phyloP scores from a whole-genome alignment of 2,888 invertebrate genomes.

The Philereme vetulata region DNA sequence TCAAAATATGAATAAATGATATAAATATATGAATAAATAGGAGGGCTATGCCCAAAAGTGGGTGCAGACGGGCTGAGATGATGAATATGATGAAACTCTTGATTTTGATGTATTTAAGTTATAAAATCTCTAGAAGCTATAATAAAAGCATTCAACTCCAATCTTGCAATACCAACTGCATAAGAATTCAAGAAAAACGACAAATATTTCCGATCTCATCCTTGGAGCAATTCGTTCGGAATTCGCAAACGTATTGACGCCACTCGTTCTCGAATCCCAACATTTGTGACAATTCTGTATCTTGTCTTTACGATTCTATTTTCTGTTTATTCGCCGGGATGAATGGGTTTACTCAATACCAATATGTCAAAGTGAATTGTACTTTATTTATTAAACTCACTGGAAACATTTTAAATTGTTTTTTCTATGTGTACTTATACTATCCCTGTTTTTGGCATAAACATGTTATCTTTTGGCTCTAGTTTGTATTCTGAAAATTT shows the following conservation, averaged over 20 bases:
- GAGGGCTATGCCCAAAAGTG: too few relatives aligned
- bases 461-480: too few relatives aligned
- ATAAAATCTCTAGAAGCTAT: neutral
- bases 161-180: conserved; percentile 12
- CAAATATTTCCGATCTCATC: conserved; percentile 23
- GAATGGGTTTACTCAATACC: neutral
- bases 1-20: too few relatives aligned
- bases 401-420: too few relatives aligned
- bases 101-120: neutral
- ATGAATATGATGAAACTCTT: too few relatives aligned
- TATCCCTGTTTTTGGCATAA: too few relatives aligned
- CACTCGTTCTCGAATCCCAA: conserved; percentile 21
- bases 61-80: too few relatives aligned
- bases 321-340: conserved; percentile 7
- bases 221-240: conserved; percentile 15
- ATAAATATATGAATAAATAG: too few relatives aligned
- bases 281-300: conserved; percentile 16
- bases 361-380: too few relatives aligned
- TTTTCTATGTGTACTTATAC: too few relatives aligned
- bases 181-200: conserved; percentile 11
- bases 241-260: conserved; percentile 22
- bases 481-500: too few relatives aligned
- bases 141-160: neutral
- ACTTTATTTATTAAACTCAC: too few relatives aligned
- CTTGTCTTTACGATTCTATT: conserved; percentile 12